Evolutionary conservation across 2,888 invertebrate genomes (phyloP), one percentile per base, ranked within the genome.

Genomic region (Caenorhabditis macrosperma): DNA sequence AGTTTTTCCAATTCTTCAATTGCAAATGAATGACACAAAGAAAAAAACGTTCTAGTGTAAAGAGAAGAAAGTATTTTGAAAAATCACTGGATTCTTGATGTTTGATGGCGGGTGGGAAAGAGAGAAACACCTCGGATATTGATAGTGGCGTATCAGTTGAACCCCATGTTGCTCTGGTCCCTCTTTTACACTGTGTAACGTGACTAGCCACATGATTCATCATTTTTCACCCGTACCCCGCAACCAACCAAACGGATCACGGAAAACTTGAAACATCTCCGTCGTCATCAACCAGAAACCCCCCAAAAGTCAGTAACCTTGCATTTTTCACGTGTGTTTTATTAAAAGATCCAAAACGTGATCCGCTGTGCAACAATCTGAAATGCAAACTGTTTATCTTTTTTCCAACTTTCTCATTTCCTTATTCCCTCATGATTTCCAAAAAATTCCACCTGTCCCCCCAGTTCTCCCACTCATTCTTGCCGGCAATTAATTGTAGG

Each of bases 201-300:
- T 55, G 33, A 26, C 61, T 72, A 7, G 72, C 72, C 72, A 72
- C 63, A 72, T 72, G 72, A 72, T 72, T 55, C 72, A 72, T 71
- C 71, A 61, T 60, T 28, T 54, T 55, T 44, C 33, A 54, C 55
- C 44, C 61, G 71, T 55, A 71, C 60, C 33, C 46, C 41, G 66
- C 30, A 48, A 63, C 15, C 55, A 38, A 22, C n/a, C 30, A 46
- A 12, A 30, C 38, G 9, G 38, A 5, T 38, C 7, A 5, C 3
- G 38, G 12, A 15, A 38, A 15, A 3, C 15, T 38, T 38, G 33
- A 33, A 33, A 33, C n/a, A 33, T 9, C 9, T 33, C 33, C 5
- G 33, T 9, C 33, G 33, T 33, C 33, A n/a, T n/a, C n/a, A n/a
- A n/a, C n/a, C n/a, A n/a, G n/a, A n/a, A n/a, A n/a, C n/a, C n/a